A percentile compares a stretch with the other conserved stretches of the same genome.
Conservation (phyloP, 2,797 vertebrate genomes). For the Arremon aurantiirostris region DNA sequence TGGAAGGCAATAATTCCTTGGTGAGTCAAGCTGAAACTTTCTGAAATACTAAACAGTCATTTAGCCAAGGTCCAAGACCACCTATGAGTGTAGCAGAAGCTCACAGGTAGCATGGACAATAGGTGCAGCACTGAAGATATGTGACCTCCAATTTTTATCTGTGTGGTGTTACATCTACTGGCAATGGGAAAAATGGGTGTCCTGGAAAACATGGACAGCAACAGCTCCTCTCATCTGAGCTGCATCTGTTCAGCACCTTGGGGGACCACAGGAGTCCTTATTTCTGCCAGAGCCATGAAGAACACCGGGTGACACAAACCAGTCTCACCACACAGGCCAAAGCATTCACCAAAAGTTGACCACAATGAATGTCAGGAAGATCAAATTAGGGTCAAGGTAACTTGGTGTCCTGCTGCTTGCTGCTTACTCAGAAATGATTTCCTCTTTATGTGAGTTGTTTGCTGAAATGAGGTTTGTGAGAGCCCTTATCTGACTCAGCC, state of each 20-base stretch:
- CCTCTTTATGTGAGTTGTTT: not conserved
- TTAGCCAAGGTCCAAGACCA: not conserved
- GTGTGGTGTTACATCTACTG: not conserved
- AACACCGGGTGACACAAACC: not conserved
- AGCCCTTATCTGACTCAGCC: not conserved
- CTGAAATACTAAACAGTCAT: not conserved
- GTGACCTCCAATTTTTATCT: not conserved
- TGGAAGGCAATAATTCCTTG: not conserved
- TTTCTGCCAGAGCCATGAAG: not conserved
- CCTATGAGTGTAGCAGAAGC: not conserved
- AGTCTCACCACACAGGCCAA: not conserved
- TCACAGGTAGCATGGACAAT: not conserved
- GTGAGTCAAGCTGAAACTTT: not conserved
- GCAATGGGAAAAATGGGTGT: not conserved
- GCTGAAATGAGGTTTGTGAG: not conserved
- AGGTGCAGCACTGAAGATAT: accelerated
- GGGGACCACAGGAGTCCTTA: not conserved
- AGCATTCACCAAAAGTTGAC: not conserved
- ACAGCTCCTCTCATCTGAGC: not conserved
- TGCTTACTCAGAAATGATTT: constrained; percentile 31
- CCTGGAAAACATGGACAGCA: not conserved
- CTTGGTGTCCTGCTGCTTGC: not conserved
- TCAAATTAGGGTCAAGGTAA: not conserved
- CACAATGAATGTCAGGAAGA: not conserved
- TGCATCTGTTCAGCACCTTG: not conserved